Evolutionary conservation across 1,140 invertebrate genomes (phyloP).

Genomic region (Heterodera carotae): DNA sequence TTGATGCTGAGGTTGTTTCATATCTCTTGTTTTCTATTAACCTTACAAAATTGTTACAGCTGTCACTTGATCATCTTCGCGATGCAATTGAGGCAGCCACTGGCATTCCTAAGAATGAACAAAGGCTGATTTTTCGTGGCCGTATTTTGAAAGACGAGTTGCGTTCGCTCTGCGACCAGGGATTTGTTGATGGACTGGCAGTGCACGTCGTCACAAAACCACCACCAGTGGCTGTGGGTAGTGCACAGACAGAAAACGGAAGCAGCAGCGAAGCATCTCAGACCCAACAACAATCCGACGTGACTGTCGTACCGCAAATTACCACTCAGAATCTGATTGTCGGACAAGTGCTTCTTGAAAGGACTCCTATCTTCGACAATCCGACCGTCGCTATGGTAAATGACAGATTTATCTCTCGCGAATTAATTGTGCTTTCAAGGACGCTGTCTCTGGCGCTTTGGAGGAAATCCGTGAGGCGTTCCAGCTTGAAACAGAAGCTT

Average conservation of each 20-base stretch:
- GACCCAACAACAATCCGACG: conserved; percentile 10
- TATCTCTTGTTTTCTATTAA: neutral
- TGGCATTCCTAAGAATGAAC: conserved; percentile 1
- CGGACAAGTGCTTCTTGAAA: conserved; percentile 21
- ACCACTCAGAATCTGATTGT: conserved; percentile 28
- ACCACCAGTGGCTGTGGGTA: neutral
- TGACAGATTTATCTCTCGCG: conserved; percentile 1
- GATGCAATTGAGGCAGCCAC: conserved; percentile 14
- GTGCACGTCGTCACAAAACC: conserved; percentile 27
- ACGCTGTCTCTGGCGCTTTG: neutral
- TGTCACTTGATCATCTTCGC: conserved; percentile 22
- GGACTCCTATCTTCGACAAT: conserved; percentile 25
- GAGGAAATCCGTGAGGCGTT: conserved; percentile 8
- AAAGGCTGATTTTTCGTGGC: conserved; percentile 33
- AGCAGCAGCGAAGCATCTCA: neutral
- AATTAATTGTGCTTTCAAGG: conserved; percentile 21
- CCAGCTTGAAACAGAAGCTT: conserved; percentile 17
- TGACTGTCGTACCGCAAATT: conserved; percentile 13
- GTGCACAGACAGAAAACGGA: neutral
- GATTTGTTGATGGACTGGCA: conserved; percentile 31
- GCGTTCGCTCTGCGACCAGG: conserved; percentile 12
- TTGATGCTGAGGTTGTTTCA: conserved; percentile 31
- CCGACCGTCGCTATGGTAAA: conserved; percentile 30
- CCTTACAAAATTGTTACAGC: neutral
- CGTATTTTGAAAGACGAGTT: conserved; percentile 16